phyloP scores from a whole-genome alignment of 2,113 vertebrate species.

The Vulpes ferrilata region DNA sequence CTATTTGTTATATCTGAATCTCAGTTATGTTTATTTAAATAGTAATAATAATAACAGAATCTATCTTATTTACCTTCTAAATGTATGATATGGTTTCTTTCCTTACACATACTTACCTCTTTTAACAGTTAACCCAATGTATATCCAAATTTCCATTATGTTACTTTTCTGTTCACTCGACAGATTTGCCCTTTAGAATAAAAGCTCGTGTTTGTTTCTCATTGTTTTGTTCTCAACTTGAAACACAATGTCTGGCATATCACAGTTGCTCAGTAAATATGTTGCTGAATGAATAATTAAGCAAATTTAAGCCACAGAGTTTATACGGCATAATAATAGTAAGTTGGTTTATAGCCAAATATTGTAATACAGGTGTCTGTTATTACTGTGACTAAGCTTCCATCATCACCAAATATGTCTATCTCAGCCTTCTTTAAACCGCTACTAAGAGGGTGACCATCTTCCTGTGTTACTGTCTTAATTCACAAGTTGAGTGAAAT shows the following conservation, averaged over 20 bases:
- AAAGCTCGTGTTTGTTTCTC: neutral
- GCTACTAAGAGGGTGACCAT: neutral
- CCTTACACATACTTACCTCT: neutral
- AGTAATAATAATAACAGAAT: neutral
- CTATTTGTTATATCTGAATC: neutral
- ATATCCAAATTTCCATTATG: neutral
- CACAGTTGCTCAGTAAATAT: neutral
- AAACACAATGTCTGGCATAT: neutral
- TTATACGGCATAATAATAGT: neutral
- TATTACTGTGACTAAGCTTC: neutral
- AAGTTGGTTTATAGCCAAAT: neutral
- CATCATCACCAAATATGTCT: neutral
- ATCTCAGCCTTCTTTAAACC: neutral
- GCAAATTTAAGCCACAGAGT: neutral
- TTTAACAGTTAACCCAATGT: neutral
- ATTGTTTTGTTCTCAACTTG: neutral
- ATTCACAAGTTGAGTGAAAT: neutral
- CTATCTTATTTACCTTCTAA: neutral
- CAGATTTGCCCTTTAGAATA: neutral
- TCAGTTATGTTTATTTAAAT: neutral
- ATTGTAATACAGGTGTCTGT: neutral
- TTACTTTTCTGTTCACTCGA: constrained; percentile 5
- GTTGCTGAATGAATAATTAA: neutral
- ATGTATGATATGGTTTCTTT: neutral
- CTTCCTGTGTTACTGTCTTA: neutral